Evolutionary conservation across 2,113 vertebrate species (phyloP).

Genomic region (Menura novaehollandiae): DNA sequence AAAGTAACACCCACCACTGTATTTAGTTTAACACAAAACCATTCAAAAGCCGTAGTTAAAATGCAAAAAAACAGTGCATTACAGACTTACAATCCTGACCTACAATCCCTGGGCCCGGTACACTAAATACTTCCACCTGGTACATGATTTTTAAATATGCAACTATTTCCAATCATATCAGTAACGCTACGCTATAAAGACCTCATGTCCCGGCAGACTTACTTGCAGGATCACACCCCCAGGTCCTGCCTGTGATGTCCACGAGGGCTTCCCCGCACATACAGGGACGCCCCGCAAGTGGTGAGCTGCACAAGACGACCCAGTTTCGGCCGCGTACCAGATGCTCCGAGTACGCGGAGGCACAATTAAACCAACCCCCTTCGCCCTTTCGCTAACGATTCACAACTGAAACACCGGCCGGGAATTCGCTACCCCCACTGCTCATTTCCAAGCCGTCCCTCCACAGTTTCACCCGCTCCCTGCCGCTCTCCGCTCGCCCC

Average conservation of each 20-base stretch:
- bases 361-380: too few species aligned
- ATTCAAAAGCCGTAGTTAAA: background rate
- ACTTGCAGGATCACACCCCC: too few species aligned
- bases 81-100: background rate
- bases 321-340: background rate
- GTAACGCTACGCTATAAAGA: rapidly evolving
- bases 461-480: rapidly evolving
- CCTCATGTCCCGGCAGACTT: rapidly evolving
- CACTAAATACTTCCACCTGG: background rate
- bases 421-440: rapidly evolving
- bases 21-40: background rate
- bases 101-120: rapidly evolving
- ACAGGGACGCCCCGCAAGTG: background rate
- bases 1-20: background rate
- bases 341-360: background rate
- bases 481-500: background rate
- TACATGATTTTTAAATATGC: rapidly evolving
- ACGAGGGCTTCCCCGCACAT: background rate
- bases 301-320: background rate
- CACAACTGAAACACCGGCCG: rapidly evolving
- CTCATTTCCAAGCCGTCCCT: background rate
- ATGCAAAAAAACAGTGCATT: background rate
- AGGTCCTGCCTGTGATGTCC: rapidly evolving
- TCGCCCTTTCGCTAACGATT: rapidly evolving
- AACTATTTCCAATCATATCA: rapidly evolving